A percentile compares a stretch with the other conserved stretches of the same genome.
These are phyloP conservation scores for Willisornis vidua DNA, from an alignment of 2,113 vertebrate genomes.

Conservation along the genomic window DNA sequence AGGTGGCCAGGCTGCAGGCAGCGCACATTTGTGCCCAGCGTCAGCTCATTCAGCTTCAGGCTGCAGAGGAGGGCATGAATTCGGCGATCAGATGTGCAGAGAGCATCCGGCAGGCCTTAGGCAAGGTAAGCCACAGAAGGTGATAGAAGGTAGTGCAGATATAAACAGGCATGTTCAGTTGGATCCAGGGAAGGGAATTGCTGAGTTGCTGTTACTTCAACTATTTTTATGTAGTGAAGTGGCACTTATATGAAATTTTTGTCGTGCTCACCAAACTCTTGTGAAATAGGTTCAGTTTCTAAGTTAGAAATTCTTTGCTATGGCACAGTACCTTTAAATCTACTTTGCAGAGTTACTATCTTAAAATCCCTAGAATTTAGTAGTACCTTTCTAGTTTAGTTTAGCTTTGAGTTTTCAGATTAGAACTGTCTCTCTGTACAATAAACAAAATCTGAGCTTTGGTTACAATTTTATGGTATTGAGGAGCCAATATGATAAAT, in stretches of 20 bases:
- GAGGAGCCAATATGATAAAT: neutral
- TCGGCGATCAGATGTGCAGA: constrained; percentile 79
- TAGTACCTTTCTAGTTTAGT: neutral
- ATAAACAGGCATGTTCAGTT: neutral
- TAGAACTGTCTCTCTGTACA: neutral
- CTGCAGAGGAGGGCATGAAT: constrained; percentile 76
- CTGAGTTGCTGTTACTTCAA: neutral
- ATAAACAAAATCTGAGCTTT: neutral
- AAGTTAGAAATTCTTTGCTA: neutral
- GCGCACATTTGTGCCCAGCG: constrained; percentile 81
- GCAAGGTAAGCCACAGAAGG: constrained; percentile 64
- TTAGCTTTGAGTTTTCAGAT: neutral
- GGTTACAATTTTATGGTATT: neutral
- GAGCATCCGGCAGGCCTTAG: constrained; percentile 63
- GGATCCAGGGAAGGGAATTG: neutral
- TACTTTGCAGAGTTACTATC: neutral
- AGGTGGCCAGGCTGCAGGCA: constrained; percentile 84
- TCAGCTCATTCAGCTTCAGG: constrained; percentile 80
- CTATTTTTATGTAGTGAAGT: neutral
- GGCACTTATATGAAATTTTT: neutral
- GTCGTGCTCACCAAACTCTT: neutral
- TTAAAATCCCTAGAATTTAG: neutral
- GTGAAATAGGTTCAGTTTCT: neutral
- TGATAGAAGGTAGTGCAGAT: neutral
- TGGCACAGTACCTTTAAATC: neutral